A percentile compares a stretch with the other conserved stretches of the same genome.
These are phyloP conservation scores for Leucopsar rothschildi DNA, from an alignment of 2,113 vertebrate species.

Conservation along the genomic window DNA sequence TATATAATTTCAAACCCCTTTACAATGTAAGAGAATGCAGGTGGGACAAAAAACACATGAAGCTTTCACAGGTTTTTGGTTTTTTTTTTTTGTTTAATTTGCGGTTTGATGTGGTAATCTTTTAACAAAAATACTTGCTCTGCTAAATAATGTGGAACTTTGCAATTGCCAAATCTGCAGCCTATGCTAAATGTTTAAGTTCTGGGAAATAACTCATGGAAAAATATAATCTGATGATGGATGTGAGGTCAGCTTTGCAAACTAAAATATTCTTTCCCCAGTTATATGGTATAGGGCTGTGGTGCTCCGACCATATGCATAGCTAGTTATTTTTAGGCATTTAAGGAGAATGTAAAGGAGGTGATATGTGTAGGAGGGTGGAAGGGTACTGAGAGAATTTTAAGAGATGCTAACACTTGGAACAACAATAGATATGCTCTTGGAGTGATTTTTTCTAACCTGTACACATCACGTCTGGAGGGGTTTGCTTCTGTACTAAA, in stretches of 20 bases:
- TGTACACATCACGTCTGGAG: background rate
- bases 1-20: background rate
- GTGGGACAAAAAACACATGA: background rate
- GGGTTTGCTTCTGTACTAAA: background rate
- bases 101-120: background rate
- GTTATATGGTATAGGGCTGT: conserved; percentile 45
- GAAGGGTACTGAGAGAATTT: conserved; percentile 36
- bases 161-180: background rate
- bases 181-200: background rate
- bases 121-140: background rate
- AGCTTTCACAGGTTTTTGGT: background rate
- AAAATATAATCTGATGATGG: conserved; percentile 12
- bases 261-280: conserved; percentile 24
- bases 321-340: conserved; percentile 59
- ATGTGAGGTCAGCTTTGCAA: conserved; percentile 33
- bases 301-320: conserved; percentile 62
- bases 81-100: background rate
- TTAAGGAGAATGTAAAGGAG: conserved; percentile 60
- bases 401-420: conserved; percentile 7
- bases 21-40: background rate
- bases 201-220: background rate
- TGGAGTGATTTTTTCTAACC: background rate
- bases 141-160: background rate
- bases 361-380: conserved; percentile 52
- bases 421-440: conserved; percentile 14